Evolutionary conservation across 2,797 vertebrate genomes (phyloP).

Genomic region (Sparidentex hasta): DNA sequence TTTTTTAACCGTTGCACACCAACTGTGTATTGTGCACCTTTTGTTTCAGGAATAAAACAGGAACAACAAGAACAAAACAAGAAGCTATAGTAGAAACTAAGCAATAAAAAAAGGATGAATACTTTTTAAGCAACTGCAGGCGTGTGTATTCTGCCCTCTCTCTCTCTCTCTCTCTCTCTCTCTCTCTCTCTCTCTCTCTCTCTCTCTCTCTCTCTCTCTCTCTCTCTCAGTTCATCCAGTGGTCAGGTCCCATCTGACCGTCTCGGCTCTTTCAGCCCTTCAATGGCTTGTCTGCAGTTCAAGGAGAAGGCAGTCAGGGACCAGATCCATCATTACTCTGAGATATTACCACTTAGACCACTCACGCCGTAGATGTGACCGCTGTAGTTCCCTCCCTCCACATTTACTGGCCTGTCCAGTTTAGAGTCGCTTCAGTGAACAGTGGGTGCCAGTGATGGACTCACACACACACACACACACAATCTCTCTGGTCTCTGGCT

Average conservation of each 20-base stretch:
- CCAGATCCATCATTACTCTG: constrained; percentile 76
- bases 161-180: constrained; percentile 5
- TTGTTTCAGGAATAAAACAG: background rate
- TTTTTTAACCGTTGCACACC: background rate
- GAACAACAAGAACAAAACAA: too few relatives aligned
- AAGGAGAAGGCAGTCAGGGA: constrained; percentile 90
- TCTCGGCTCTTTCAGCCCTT: constrained; percentile 90
- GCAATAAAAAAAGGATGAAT: constrained; percentile 7
- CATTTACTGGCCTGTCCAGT: constrained; percentile 69
- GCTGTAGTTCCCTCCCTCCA: constrained; percentile 45
- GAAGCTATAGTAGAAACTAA: background rate
- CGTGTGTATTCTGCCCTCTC: constrained; percentile 49
- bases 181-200: constrained; percentile 3
- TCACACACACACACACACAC: constrained; percentile 35
- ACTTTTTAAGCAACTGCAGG: constrained; percentile 73
- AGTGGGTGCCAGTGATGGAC: constrained; percentile 37
- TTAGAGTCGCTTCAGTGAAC: constrained; percentile 66
- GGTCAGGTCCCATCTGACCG: constrained; percentile 74
- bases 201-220: constrained; percentile 7
- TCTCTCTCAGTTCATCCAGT: constrained; percentile 66
- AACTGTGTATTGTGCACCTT: background rate
- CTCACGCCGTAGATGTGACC: constrained; percentile 43
- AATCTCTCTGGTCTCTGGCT: constrained; percentile 85
- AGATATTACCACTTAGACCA: constrained; percentile 64
- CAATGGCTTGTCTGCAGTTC: constrained; percentile 93